Evolutionary conservation across 2,888 invertebrate species (phyloP).

Genomic region (Stramonita haemastoma): DNA sequence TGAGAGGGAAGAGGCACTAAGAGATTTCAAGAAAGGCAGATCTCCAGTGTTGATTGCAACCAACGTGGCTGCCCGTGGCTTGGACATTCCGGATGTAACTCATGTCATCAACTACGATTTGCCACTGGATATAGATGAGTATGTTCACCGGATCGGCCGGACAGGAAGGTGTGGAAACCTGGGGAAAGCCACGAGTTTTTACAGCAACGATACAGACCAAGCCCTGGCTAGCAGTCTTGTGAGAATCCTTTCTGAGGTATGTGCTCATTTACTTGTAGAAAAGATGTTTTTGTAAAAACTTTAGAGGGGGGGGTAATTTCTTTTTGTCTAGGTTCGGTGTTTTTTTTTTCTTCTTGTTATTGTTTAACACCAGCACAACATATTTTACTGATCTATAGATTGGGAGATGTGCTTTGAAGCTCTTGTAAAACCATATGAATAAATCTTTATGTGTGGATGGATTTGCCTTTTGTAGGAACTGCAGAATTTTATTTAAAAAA

Average conservation of each 20-base stretch:
- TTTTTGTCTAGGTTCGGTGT: not conserved
- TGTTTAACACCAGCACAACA: too few species aligned
- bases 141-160: constrained; percentile 98
- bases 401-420: too few species aligned
- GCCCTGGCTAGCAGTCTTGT: constrained; percentile 83
- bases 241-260: constrained; percentile 84
- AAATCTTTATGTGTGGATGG: too few species aligned
- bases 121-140: constrained; percentile 98
- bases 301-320: not conserved
- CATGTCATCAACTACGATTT: constrained; percentile 99
- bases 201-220: constrained; percentile 76
- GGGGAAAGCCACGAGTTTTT: constrained; percentile 80
- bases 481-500: too few species aligned
- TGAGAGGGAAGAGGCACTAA: constrained; percentile 85
- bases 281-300: not conserved
- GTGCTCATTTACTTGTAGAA: not conserved
- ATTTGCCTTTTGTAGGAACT: too few species aligned
- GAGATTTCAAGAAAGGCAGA: constrained; percentile 88
- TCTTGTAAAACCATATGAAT: too few species aligned
- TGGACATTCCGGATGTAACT: constrained; percentile 93
- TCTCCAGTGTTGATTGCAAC: constrained; percentile 94
- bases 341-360: not conserved
- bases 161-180: constrained; percentile 99
- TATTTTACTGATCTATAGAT: too few species aligned
- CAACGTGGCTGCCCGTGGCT: constrained; percentile 94